Base-by-base conservation (phyloP, 92 coral and sea anemone genomes). In the Palythoa grandis region DNA sequence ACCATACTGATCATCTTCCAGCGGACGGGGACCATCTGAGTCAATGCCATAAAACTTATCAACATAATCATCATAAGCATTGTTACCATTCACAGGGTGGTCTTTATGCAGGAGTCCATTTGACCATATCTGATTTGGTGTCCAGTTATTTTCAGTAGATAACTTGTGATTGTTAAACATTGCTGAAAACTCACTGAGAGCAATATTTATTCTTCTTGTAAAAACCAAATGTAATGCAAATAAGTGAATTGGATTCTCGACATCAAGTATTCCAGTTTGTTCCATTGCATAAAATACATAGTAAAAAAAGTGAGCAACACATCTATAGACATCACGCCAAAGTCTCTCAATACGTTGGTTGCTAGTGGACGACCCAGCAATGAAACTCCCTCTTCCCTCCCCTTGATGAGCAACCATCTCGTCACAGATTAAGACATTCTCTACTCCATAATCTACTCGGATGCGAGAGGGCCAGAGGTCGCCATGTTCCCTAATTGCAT, bases 301-400 rank as follows among this genome's bases (percentile, higher is more conserved):
- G 65, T 14, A 57, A 57, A 57, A 9, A 19, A 57, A 57, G n/a
- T 57, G 65, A 3, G 65, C 16, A 19, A 57, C 65, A 57, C 88
- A 84, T 48, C 88, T 84, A 43, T 71, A 84, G 19, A 74, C 82
- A 73, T 84, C 88, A 13, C 88, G 68, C 88, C 88, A 84, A 3
- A 86, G 72, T 53, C 88, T 73, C 22, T 85, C 87, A 24, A 83
- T 83, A 10, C 87, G 14, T 56, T 85, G 89, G 54, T 83, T 83
- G 17, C 72, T 74, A 10, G 76, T 83, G 70, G 87, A 83, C 19
- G 77, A 68, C 17, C 87, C 87, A 67, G 87, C 87, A 69, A 83
- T 83, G 22, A 68, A 65, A 39, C 87, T 68, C 8, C 77, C 87
- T 69, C 84, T 79, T 12, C 63, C n/a, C 63, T 56, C 63, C 15